Evolutionary conservation across 2,888 invertebrate genomes (phyloP).

Genomic region (Phaedon cochleariae): DNA sequence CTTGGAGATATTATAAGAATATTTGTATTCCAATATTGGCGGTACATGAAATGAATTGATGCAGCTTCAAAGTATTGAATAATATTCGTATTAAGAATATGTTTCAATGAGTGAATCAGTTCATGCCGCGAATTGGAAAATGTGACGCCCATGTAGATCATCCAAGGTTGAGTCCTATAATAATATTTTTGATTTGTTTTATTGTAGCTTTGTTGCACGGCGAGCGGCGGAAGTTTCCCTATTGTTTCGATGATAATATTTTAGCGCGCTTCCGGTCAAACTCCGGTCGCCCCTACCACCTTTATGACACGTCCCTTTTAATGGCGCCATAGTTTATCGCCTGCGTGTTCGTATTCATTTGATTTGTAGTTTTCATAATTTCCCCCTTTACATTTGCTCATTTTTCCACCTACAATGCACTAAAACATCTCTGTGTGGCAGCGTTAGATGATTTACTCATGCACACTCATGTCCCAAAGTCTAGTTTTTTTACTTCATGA

Average conservation of each 20-base stretch:
- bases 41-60: no score
- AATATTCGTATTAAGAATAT: no score
- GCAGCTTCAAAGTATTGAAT: no score
- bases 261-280: slow-evolving; percentile 58
- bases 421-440: slow-evolving; percentile 16
- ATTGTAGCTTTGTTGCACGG: slow-evolving; percentile 57
- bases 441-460: slow-evolving; percentile 21
- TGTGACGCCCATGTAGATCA: slow-evolving; percentile 22
- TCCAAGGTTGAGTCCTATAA: slow-evolving; percentile 39
- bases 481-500: slow-evolving; percentile 19
- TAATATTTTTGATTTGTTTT: slow-evolving; percentile 60
- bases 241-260: slow-evolving; percentile 61
- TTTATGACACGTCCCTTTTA: slow-evolving; percentile 57
- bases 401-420: slow-evolving; percentile 32
- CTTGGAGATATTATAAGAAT: no score
- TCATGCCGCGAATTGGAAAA: not conserved
- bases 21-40: no score
- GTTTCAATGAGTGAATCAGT: not conserved
- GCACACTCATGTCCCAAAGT: slow-evolving; percentile 23
- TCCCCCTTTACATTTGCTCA: slow-evolving; percentile 39
- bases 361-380: slow-evolving; percentile 56
- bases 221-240: slow-evolving; percentile 57
- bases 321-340: slow-evolving; percentile 54
- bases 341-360: slow-evolving; percentile 52
- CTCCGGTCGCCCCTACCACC: slow-evolving; percentile 50